Evolutionary conservation across 1,140 invertebrate genomes (phyloP).

Genomic region (Tribolium madens): DNA sequence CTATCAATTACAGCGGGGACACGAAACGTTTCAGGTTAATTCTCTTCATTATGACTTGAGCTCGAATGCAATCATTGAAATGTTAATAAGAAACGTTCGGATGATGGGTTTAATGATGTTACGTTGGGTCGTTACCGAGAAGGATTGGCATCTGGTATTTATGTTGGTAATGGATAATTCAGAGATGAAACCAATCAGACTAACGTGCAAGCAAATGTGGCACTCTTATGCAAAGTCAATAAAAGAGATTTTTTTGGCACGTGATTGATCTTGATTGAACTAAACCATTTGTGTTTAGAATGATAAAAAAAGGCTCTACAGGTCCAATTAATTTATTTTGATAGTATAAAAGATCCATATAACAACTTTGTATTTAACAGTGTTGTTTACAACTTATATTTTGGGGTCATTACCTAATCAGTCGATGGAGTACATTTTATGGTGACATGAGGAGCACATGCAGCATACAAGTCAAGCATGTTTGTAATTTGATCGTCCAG

Average conservation of each 20-base stretch:
- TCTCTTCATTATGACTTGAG: conserved; percentile 29
- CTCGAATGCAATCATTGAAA: conserved; percentile 23
- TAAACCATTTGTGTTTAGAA: no score
- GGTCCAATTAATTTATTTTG: no score
- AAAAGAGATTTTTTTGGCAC: no score
- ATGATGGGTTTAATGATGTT: background rate
- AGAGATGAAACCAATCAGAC: background rate
- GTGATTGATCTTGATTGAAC: no score
- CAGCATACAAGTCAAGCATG: conserved; percentile 1
- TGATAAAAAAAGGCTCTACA: no score
- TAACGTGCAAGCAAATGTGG: background rate
- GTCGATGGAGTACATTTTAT: conserved; percentile 8
- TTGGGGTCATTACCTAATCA: no score
- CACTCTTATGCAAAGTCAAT: background rate
- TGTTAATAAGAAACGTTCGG: conserved; percentile 31
- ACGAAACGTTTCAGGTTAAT: conserved; percentile 38
- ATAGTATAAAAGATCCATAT: no score
- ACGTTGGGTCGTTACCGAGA: background rate
- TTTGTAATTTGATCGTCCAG: conserved; percentile 1
- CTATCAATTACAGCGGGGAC: conserved; percentile 26
- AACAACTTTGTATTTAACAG: no score
- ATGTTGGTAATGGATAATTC: background rate
- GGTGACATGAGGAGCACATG: background rate
- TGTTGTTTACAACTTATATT: no score
- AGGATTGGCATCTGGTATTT: background rate